These are phyloP conservation scores for Chamaea fasciata DNA, from an alignment of 2,113 vertebrate species.

Conservation along the genomic window DNA sequence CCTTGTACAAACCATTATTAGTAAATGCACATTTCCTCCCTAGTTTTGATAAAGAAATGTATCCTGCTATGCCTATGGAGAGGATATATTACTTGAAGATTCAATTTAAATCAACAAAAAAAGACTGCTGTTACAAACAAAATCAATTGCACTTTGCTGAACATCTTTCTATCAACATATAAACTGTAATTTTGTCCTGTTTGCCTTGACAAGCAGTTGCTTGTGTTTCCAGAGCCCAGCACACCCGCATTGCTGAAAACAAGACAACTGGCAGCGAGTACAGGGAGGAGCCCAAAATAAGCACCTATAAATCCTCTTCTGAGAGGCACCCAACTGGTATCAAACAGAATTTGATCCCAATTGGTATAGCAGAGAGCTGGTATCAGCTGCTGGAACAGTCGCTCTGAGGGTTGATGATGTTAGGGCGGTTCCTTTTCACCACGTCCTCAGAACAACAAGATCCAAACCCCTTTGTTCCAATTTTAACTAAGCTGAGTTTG, in stretches of 20 bases:
- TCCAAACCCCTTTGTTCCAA: neutral
- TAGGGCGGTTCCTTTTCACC: neutral
- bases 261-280: neutral
- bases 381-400: neutral
- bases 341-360: neutral
- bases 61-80: neutral
- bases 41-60: neutral
- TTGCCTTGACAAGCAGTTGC: conserved; percentile 2
- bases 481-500: neutral
- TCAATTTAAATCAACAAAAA: neutral
- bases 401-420: neutral
- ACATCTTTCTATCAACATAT: neutral
- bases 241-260: neutral
- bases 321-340: neutral
- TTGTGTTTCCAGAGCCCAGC: neutral
- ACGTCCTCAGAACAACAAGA: neutral
- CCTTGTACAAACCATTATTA: neutral
- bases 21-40: neutral
- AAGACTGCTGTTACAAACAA: neutral
- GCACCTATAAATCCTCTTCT: neutral
- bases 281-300: conserved; percentile 4
- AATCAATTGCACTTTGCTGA: neutral
- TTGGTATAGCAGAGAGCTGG: neutral
- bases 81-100: neutral
- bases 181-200: neutral